Evolutionary conservation across 2,888 invertebrate species (phyloP), one percentile per base, ranked within the genome.

Genomic region (Platerodrilus igneus): DNA sequence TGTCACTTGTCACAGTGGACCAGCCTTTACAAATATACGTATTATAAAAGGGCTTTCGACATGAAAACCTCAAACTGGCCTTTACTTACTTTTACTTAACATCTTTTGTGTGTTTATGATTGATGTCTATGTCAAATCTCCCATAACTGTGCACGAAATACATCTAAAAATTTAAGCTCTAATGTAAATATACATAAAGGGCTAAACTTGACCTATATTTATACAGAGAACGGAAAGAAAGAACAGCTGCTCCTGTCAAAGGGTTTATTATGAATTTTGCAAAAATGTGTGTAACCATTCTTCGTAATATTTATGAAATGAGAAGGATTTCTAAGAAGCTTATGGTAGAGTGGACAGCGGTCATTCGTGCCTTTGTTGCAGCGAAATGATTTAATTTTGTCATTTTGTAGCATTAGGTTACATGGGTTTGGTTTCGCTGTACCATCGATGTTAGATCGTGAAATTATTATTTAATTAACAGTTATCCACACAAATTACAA

Each of bases 1-100:
- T 61, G 63, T 64, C 65, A 66, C 64, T 62, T 64, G 64, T 63
- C 65, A 62, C 52, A 42, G 46, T 17, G 44, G 57, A 49, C 55
- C 59, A 56, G 60, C 62, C 64, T 58, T 60, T 56, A 59, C 64
- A 65, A 65, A 66, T 64, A 65, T 53, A 49, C 54, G 58, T 46
- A 63, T 64, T 64, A 64, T 64, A 48, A 53, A 63, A 61, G 64
- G 63, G 60, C 59, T 51, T 56, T 53, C 53, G 55, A 56, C 59
- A 48, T 56, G 56, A 60, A 62, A 60, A 55, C 52, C 60, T 52
- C 48, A 59, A 60, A 60, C 59, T 62, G 56, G 62, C 62, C 61
- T 59, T 57, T 55, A 56, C 58, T 61, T 59, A 50, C 53, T 42
- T 46, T 45, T 45, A 37, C 47, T 47, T 47, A 47, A 46, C 46